Conservation (phyloP, 1,140 invertebrate species). For the Hesperophylax magnus region DNA sequence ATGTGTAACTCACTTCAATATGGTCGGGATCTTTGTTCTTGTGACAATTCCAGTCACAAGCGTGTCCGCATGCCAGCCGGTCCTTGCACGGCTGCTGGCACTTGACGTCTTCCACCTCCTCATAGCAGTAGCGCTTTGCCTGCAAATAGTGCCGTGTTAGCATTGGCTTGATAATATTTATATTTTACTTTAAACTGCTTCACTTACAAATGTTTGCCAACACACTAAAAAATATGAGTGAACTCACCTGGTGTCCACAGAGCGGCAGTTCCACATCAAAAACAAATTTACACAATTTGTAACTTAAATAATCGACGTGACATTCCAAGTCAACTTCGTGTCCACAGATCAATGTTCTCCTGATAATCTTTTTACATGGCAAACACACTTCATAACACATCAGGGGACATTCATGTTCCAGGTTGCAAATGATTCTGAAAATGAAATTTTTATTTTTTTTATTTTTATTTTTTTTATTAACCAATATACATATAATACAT, state of each 20-base stretch:
- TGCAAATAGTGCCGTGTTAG: background rate
- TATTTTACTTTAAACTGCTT: too few species aligned
- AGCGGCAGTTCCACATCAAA: constrained; percentile 61
- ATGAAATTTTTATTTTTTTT: too few species aligned
- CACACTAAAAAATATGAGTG: too few species aligned
- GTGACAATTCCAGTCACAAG: background rate
- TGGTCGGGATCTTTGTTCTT: constrained; percentile 13
- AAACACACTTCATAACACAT: constrained; percentile 67
- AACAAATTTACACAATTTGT: constrained; percentile 59
- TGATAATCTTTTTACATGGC: constrained; percentile 64
- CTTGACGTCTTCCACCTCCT: background rate
- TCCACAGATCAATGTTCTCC: constrained; percentile 66
- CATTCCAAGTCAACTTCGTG: constrained; percentile 65
- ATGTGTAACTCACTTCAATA: constrained; percentile 5
- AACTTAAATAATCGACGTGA: constrained; percentile 59
- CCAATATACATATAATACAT: too few species aligned
- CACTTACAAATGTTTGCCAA: too few species aligned
- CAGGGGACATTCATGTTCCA: constrained; percentile 67
- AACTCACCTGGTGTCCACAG: constrained; percentile 68
- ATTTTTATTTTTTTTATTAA: too few species aligned
- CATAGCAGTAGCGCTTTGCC: background rate
- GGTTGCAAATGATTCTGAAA: constrained; percentile 65
- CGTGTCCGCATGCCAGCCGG: constrained; percentile 25
- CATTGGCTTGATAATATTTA: too few species aligned
- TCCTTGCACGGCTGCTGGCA: background rate